phyloP scores from a whole-genome alignment of 2,797 vertebrate species.

The Pipistrellus pygmaeus region DNA sequence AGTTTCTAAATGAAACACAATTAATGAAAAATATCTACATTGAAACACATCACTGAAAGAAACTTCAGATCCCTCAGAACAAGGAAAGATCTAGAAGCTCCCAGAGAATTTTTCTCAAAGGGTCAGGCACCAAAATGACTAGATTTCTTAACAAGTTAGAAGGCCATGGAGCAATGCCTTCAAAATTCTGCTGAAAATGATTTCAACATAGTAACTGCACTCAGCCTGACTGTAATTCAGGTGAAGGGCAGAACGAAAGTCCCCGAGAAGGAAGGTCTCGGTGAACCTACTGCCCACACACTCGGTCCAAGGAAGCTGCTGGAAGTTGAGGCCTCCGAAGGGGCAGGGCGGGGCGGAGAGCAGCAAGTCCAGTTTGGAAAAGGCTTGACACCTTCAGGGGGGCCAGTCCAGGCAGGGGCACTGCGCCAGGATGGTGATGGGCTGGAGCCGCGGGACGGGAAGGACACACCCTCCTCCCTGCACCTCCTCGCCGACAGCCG shows the following conservation, averaged over 20 bases:
- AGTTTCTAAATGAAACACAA: neutral
- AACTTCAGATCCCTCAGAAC: slow-evolving; percentile 9
- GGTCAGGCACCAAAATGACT: neutral
- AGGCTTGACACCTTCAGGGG: neutral
- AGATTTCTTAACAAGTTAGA: slow-evolving; percentile 3
- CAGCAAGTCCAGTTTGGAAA: neutral
- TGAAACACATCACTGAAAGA: neutral
- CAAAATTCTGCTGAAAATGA: neutral
- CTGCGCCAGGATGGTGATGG: neutral
- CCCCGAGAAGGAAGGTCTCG: neutral
- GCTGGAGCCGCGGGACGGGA: neutral
- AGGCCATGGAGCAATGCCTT: neutral
- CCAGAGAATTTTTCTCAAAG: neutral
- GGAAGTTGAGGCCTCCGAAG: neutral
- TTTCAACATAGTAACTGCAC: neutral
- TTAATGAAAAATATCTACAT: neutral
- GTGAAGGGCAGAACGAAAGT: neutral
- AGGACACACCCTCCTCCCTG: neutral
- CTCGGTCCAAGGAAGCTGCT: neutral
- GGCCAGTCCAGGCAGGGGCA: neutral
- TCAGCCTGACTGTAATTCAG: no score
- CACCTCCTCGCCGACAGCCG: neutral
- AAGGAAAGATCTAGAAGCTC: neutral
- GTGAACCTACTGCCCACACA: neutral
- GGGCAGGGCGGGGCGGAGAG: no score